Conservation (phyloP, 2,888 invertebrate genomes). For the Epinotia demarniana region DNA sequence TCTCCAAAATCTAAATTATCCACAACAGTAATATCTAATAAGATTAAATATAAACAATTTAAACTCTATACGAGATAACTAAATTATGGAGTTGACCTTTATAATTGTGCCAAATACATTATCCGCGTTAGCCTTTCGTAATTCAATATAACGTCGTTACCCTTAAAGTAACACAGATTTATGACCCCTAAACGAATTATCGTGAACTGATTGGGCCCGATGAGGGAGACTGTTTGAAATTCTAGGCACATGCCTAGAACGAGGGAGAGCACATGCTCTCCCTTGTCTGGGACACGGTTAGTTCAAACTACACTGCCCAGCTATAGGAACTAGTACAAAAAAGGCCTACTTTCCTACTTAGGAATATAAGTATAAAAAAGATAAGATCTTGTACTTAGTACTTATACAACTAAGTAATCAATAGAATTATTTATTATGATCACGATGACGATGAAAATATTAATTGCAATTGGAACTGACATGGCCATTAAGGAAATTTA, state of each 20-base stretch:
- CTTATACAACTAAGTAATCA: no score
- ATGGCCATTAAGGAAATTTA: background rate
- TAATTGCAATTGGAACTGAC: conserved; percentile 1
- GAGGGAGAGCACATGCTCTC: no score
- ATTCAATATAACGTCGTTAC: conserved; percentile 71
- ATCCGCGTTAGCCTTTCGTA: conserved; percentile 66
- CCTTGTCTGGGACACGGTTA: conserved; percentile 47
- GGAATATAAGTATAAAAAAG: no score
- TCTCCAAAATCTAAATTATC: background rate
- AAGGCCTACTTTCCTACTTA: no score
- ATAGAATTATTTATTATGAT: background rate
- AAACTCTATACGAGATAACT: conserved; percentile 51
- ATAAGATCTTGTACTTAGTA: no score
- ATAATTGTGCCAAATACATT: conserved; percentile 71
- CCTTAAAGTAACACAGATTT: conserved; percentile 78
- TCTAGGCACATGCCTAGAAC: conserved; percentile 62
- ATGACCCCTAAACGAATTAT: conserved; percentile 81
- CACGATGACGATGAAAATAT: background rate
- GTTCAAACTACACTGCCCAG: conserved; percentile 8
- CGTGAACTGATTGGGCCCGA: conserved; percentile 72
- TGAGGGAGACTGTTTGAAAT: conserved; percentile 73
- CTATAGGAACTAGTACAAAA: background rate
- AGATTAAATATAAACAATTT: conserved; percentile 21
- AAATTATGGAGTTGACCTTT: conserved; percentile 64
- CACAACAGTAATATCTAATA: no score